Conservation (phyloP, 2,888 invertebrate genomes). For the Gandaritis pyraliata region DNA sequence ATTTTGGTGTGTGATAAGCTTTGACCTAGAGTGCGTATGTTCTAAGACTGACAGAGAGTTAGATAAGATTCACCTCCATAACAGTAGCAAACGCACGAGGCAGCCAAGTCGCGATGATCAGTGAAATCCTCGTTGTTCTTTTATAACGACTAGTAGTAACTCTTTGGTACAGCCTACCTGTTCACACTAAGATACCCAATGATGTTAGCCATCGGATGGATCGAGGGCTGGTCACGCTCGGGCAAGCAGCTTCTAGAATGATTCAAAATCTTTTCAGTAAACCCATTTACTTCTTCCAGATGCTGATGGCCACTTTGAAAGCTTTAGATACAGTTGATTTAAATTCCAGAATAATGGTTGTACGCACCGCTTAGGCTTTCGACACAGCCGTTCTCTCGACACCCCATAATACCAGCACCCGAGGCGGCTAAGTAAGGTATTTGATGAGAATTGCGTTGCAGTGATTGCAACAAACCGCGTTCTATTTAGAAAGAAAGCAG, state of each 20-base stretch:
- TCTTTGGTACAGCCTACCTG: no score
- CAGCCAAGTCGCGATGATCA: no score
- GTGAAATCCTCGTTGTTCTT: no score
- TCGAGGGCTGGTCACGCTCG: no score
- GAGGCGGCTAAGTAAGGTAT: slow-evolving; percentile 50
- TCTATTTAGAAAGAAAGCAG: slow-evolving; percentile 16
- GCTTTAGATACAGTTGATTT: slow-evolving; percentile 11
- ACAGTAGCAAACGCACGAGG: no score
- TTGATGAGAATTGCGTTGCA: slow-evolving; percentile 68
- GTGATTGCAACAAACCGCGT: slow-evolving; percentile 58
- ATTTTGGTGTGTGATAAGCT: background rate
- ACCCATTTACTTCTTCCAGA: background rate
- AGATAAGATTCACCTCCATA: no score
- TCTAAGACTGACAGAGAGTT: no score
- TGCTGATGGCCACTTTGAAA: background rate
- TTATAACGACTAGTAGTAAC: no score
- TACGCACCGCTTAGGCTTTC: slow-evolving; percentile 30
- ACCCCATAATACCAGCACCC: slow-evolving; percentile 42
- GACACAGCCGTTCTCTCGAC: slow-evolving; percentile 30
- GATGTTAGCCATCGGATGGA: no score
- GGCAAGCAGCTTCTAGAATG: no score
- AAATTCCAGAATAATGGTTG: slow-evolving; percentile 29
- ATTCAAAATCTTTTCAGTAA: no score
- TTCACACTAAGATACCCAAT: no score
- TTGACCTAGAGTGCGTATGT: background rate